These are phyloP conservation scores for Eudasyphora cyanicolor DNA, from an alignment of 2,888 invertebrate species.

Conservation along the genomic window DNA sequence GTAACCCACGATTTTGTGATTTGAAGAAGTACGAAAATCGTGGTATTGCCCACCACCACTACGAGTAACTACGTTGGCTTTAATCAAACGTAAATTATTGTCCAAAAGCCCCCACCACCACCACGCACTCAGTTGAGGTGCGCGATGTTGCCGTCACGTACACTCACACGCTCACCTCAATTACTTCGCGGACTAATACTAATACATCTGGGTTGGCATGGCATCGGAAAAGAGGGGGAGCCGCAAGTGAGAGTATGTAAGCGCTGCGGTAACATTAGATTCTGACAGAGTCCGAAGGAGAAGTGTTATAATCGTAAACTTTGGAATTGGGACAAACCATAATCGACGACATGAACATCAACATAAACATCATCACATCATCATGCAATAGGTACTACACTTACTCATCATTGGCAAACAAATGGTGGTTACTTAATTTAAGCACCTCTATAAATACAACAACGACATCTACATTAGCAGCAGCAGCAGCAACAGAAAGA, in stretches of 20 bases:
- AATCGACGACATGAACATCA: constrained; percentile 16
- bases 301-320: constrained; percentile 28
- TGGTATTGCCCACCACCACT: neutral
- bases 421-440: constrained; percentile 22
- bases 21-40: neutral
- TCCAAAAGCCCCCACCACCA: neutral
- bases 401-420: neutral
- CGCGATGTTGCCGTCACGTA: neutral
- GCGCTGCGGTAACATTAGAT: neutral
- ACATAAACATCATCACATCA: neutral
- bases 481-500: neutral
- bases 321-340: constrained; percentile 47
- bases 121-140: neutral
- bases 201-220: neutral
- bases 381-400: neutral
- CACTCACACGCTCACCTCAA: neutral
- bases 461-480: neutral
- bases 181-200: no score
- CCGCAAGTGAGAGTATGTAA: neutral
- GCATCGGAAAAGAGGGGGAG: no score
- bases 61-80: neutral
- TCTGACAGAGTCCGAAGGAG: neutral
- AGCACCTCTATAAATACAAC: neutral
- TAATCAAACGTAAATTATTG: constrained; percentile 6
- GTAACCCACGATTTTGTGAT: constrained; percentile 25